These are phyloP conservation scores for Monarcha castaneiventris DNA, from an alignment of 2,113 vertebrate genomes.

Conservation along the genomic window DNA sequence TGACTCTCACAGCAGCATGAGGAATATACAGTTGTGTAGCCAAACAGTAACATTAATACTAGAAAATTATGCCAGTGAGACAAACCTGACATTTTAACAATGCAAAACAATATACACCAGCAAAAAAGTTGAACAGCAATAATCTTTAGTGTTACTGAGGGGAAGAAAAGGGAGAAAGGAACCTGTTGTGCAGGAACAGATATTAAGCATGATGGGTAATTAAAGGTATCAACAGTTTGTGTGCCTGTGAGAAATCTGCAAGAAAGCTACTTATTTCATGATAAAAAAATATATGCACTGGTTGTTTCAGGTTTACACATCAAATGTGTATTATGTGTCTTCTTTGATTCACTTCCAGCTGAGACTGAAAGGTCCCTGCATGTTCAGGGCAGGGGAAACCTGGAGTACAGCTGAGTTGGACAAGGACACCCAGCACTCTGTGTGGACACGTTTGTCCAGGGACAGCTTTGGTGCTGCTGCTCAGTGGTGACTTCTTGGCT, in stretches of 20 bases:
- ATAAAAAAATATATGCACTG: conserved; percentile 63
- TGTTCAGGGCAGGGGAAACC: neutral
- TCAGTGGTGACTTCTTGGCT: neutral
- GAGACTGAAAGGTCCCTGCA: neutral
- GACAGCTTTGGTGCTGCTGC: neutral
- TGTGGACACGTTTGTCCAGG: neutral
- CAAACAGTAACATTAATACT: conserved; percentile 11
- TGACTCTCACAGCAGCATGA: conserved; percentile 51
- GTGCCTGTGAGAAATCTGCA: conserved; percentile 44
- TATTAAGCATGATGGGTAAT: conserved; percentile 33
- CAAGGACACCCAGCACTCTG: neutral
- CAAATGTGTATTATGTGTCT: neutral
- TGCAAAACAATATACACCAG: conserved; percentile 54
- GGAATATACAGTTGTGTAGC: conserved; percentile 49
- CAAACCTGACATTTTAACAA: conserved; percentile 53
- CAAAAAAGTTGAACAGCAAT: conserved; percentile 46
- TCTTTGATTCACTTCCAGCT: neutral
- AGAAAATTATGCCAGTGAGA: conserved; percentile 57
- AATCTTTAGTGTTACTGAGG: conserved; percentile 68
- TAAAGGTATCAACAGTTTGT: conserved; percentile 48
- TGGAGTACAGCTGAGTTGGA: neutral
- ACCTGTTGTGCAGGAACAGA: neutral
- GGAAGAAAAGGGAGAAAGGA: conserved; percentile 33
- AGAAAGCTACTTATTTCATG: conserved; percentile 46
- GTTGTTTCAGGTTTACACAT: conserved; percentile 63